Evolutionary conservation across 1,140 invertebrate species (phyloP).

Genomic region (Watersipora subatra): DNA sequence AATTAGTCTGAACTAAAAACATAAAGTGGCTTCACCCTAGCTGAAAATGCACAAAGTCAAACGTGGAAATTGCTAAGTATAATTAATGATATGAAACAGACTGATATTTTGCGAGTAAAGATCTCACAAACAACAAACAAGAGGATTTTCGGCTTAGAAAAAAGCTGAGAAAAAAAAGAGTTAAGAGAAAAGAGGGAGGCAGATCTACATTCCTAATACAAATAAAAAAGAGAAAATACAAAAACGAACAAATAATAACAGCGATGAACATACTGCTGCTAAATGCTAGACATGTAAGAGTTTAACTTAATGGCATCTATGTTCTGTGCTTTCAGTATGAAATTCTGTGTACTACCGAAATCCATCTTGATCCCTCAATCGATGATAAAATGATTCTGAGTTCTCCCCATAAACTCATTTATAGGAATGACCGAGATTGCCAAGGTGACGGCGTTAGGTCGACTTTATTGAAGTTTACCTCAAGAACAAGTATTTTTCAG

Average conservation of each 20-base stretch:
- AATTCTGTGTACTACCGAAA: not conserved
- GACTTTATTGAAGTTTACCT: not conserved
- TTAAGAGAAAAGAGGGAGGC: not conserved
- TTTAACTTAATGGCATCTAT: not conserved
- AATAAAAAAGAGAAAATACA: not conserved
- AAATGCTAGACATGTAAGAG: not conserved
- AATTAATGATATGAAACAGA: not conserved
- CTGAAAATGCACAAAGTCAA: not conserved
- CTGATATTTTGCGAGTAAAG: not conserved
- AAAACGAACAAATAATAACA: not conserved
- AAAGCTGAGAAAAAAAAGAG: not conserved
- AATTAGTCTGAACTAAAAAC: no score
- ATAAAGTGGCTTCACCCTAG: not conserved
- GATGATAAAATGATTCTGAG: not conserved
- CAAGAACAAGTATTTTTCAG: not conserved
- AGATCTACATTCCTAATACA: not conserved
- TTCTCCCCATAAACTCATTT: not conserved
- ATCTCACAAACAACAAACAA: not conserved
- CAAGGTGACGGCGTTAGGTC: not conserved
- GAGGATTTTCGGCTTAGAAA: not conserved
- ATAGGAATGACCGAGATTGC: not conserved
- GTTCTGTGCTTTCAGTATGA: not conserved
- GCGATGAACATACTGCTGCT: not conserved
- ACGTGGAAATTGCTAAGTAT: not conserved
- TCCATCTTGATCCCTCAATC: not conserved